Evolutionary conservation across 2,888 invertebrate species (phyloP).

Genomic region (Scaptomyza caliginosa): DNA sequence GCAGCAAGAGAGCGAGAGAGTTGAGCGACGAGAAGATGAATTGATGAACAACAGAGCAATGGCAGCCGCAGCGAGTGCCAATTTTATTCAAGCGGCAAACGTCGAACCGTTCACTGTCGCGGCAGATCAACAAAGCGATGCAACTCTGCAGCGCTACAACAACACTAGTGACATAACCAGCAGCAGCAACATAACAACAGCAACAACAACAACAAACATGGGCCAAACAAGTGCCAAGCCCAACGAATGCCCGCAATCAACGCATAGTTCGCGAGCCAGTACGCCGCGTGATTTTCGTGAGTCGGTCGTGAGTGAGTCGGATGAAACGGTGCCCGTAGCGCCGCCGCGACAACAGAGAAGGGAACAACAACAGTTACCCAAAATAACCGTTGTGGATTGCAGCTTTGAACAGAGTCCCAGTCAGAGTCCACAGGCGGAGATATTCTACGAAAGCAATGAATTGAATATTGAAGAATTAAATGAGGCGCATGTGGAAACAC

Average conservation of each 20-base stretch:
- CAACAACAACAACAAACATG: conserved; percentile 50
- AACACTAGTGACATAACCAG: conserved; percentile 50
- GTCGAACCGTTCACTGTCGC: conserved; percentile 65
- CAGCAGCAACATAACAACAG: conserved; percentile 1
- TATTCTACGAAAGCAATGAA: conserved; percentile 74
- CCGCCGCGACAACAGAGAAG: conserved; percentile 55
- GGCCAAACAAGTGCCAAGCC: conserved; percentile 78
- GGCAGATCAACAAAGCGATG: conserved; percentile 57
- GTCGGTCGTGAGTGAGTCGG: conserved; percentile 52
- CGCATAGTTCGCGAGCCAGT: conserved; percentile 61
- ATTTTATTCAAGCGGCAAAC: conserved; percentile 73
- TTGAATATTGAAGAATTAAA: conserved; percentile 65
- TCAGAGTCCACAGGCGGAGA: conserved; percentile 51
- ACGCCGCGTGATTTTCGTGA: conserved; percentile 80
- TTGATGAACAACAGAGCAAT: conserved; percentile 10
- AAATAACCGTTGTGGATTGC: conserved; percentile 82
- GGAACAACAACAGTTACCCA: conserved; percentile 69
- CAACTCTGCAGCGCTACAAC: conserved; percentile 46
- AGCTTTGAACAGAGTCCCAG: conserved; percentile 58
- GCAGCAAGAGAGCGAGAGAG: conserved; percentile 34
- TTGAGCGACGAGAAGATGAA: conserved; percentile 13
- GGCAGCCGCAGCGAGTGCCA: conserved; percentile 34
- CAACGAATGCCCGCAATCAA: conserved; percentile 51
- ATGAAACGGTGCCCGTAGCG: conserved; percentile 39
- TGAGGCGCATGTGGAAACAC: conserved; percentile 70